phyloP scores from a whole-genome alignment of 2,888 invertebrate genomes.

The Proisotoma minuta region DNA sequence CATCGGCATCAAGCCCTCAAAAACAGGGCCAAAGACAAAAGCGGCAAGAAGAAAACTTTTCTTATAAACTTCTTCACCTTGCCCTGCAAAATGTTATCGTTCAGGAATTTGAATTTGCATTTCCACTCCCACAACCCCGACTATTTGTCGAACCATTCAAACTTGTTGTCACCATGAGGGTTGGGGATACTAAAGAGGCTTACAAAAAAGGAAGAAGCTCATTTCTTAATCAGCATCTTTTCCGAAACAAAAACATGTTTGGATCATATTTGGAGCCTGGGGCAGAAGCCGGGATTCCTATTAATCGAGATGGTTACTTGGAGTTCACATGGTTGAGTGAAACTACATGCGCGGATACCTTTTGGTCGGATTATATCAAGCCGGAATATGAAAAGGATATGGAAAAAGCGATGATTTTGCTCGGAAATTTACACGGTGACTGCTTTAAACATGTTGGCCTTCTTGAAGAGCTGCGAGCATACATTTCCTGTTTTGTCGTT shows the following conservation, averaged over 20 bases:
- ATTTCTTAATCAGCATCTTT: neutral
- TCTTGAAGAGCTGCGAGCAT: neutral
- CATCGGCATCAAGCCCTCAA: neutral
- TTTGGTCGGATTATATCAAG: conserved; percentile 2
- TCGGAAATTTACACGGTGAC: conserved; percentile 8
- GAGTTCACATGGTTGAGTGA: conserved; percentile 16
- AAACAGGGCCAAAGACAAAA: neutral
- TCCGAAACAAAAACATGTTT: neutral
- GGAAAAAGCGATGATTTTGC: neutral
- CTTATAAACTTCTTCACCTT: neutral
- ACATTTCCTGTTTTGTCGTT: conserved; percentile 6
- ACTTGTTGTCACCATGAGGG: conserved; percentile 4
- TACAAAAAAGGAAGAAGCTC: neutral
- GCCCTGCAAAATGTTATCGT: neutral
- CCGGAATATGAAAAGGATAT: neutral
- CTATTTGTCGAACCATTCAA: neutral
- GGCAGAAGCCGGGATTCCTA: neutral
- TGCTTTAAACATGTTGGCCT: neutral
- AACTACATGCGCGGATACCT: neutral
- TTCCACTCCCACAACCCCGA: neutral
- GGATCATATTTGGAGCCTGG: conserved; percentile 2
- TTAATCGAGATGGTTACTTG: conserved; percentile 8
- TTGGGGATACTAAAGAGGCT: neutral
- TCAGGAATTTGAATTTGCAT: neutral
- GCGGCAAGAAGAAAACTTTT: no score